A percentile compares a stretch with the other conserved stretches of the same genome.
phyloP scores from a whole-genome alignment of 2,888 invertebrate species.

The Hyposoter dolosus region DNA sequence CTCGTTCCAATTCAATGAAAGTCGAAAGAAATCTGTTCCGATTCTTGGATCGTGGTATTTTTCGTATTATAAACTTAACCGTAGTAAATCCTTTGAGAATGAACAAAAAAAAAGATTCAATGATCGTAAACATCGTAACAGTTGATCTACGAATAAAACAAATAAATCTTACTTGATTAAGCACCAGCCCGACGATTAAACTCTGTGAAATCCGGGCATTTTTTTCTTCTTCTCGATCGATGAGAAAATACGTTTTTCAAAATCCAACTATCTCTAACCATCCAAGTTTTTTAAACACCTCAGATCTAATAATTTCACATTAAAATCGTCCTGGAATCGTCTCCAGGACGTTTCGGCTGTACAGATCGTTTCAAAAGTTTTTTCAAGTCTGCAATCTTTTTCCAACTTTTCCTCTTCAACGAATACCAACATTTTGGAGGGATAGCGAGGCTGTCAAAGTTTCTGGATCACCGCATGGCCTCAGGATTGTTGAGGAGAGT shows the following conservation, averaged over 20 bases:
- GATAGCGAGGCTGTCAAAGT: no score
- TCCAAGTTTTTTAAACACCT: neutral
- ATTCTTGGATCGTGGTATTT: conserved; percentile 15
- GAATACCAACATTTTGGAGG: neutral
- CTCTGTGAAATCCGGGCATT: conserved; percentile 57
- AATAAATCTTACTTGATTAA: conserved; percentile 54
- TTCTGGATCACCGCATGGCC: no score
- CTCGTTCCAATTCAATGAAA: conserved; percentile 25
- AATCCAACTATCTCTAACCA: neutral
- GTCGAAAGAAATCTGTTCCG: conserved; percentile 42
- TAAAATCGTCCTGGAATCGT: neutral
- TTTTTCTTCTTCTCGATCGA: neutral
- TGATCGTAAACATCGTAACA: conserved; percentile 65
- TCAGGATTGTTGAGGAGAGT: no score
- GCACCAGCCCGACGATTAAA: conserved; percentile 64
- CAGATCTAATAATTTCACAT: neutral
- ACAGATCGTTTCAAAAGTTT: neutral
- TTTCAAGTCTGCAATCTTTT: neutral
- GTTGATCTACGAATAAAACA: conserved; percentile 47
- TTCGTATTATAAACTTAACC: conserved; percentile 46
- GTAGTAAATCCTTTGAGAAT: conserved; percentile 38
- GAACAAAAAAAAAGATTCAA: conserved; percentile 44
- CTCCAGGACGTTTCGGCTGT: neutral
- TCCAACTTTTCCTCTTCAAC: neutral
- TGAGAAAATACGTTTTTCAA: neutral